Percentiles rank a stretch among this genome's conserved stretches.
Conservation (phyloP, 2,113 vertebrate species). For the Entosphenus tridentatus region DNA sequence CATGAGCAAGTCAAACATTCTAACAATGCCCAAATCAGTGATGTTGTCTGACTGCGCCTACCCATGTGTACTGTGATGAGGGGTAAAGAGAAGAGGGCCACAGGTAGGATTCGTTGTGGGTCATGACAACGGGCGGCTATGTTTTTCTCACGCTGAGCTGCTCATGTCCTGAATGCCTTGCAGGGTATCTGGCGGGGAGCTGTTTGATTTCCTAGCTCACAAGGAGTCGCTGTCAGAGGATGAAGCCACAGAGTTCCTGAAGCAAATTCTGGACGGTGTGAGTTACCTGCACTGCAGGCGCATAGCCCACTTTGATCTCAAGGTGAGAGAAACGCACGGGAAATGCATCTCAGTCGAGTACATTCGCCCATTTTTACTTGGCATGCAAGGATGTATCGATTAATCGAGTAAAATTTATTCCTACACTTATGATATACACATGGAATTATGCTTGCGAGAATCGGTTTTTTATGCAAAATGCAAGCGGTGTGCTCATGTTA, state of each 20-base stretch:
- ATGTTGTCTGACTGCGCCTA: too few species aligned
- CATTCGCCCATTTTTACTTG: background rate
- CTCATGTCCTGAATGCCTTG: constrained; percentile 12
- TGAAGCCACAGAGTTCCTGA: constrained; percentile 92
- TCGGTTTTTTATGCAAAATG: background rate
- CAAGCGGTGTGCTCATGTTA: background rate
- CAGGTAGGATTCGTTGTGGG: background rate
- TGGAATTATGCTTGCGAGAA: background rate
- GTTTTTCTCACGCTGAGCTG: background rate
- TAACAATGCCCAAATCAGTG: too few species aligned
- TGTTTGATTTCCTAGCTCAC: constrained; percentile 92
- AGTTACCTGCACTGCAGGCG: constrained; percentile 75
- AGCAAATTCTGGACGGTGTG: constrained; percentile 90
- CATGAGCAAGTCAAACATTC: too few species aligned
- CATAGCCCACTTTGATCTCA: constrained; percentile 93
- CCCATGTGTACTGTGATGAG: too few species aligned
- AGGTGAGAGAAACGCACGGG: constrained; percentile 28
- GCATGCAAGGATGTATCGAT: background rate
- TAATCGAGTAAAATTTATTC: background rate
- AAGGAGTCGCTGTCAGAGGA: constrained; percentile 91
- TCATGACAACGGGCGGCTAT: background rate
- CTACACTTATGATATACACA: background rate
- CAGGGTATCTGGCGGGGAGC: constrained; percentile 84
- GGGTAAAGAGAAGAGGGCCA: background rate
- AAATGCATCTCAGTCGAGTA: background rate